A percentile compares a stretch with the other conserved stretches of the same genome.
These are phyloP conservation scores for Balanococcus diminutus DNA, from an alignment of 2,888 invertebrate species.

Conservation along the genomic window DNA sequence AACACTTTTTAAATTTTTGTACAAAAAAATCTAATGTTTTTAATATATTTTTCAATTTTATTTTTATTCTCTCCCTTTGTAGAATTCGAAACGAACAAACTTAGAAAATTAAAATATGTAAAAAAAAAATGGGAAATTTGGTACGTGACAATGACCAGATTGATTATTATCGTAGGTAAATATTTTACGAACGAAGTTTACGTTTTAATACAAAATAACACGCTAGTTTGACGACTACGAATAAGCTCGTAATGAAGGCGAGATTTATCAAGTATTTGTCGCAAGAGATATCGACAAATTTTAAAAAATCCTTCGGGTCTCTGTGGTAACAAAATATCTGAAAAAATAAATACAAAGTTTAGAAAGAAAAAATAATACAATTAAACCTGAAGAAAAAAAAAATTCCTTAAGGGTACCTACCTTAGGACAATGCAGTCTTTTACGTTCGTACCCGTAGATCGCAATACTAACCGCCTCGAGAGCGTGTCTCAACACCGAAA, in stretches of 20 bases:
- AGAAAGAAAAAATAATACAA: too few species aligned
- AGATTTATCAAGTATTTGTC: conserved; percentile 73
- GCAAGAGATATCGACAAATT: conserved; percentile 72
- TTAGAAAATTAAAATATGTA: not conserved
- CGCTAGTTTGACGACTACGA: conserved; percentile 68
- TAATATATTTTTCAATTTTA: too few species aligned
- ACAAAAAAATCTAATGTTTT: too few species aligned
- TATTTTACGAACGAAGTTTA: conserved; percentile 25
- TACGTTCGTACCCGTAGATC: conserved; percentile 77
- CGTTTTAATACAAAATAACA: conserved; percentile 64
- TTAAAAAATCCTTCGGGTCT: conserved; percentile 74
- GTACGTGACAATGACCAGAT: conserved; percentile 10
- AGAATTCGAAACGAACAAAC: not conserved
- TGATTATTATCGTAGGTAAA: not conserved
- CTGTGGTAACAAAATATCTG: conserved; percentile 73
- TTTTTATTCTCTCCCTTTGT: not conserved
- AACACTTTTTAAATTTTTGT: too few species aligned
- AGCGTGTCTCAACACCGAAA: conserved; percentile 82
- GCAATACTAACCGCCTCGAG: conserved; percentile 71
- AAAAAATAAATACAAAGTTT: too few species aligned
- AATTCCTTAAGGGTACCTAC: too few species aligned
- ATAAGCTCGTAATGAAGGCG: conserved; percentile 70
- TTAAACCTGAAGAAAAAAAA: too few species aligned
- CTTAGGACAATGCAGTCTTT: conserved; percentile 72
- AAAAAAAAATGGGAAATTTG: conserved; percentile 3